A percentile compares a stretch with the other conserved stretches of the same genome.
phyloP scores from a whole-genome alignment of 2,888 invertebrate genomes.

The Erebia palarica region DNA sequence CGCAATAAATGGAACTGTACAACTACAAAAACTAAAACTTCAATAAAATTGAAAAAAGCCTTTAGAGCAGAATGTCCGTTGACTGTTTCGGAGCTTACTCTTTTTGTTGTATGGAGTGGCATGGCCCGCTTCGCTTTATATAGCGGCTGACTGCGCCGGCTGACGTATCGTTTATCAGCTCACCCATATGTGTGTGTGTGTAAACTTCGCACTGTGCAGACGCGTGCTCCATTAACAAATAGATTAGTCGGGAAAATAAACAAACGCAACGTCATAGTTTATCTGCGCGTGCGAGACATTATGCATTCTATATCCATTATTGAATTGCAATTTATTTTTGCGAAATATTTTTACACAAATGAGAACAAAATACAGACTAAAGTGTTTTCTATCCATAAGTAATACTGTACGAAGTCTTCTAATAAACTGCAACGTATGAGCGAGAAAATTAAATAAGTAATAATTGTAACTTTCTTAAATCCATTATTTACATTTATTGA shows the following conservation, averaged over 20 bases:
- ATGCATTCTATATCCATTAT: slow-evolving; percentile 1
- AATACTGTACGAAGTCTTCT: too few species aligned
- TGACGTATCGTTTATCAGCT: slow-evolving; percentile 47
- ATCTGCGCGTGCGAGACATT: not conserved
- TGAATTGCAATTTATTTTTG: not conserved
- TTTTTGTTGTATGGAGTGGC: slow-evolving; percentile 27
- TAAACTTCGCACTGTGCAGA: slow-evolving; percentile 64
- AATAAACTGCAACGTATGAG: too few species aligned
- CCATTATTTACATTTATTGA: too few species aligned
- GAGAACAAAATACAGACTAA: too few species aligned
- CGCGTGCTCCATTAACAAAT: slow-evolving; percentile 55
- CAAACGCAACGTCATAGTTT: slow-evolving; percentile 22
- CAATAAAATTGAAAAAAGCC: slow-evolving; percentile 22
- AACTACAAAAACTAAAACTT: not conserved
- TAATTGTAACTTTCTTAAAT: too few species aligned
- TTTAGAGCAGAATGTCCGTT: slow-evolving; percentile 20
- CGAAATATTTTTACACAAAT: too few species aligned
- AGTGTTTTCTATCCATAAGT: too few species aligned
- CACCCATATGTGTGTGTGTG: slow-evolving; percentile 44
- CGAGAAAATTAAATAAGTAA: too few species aligned
- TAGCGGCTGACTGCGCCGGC: slow-evolving; percentile 45
- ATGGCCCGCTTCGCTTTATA: slow-evolving; percentile 40
- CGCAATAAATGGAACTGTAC: not conserved
- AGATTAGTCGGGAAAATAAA: slow-evolving; percentile 35
- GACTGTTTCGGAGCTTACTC: slow-evolving; percentile 31